phyloP scores from a whole-genome alignment of 2,113 vertebrate genomes.

The Dromas ardeola region DNA sequence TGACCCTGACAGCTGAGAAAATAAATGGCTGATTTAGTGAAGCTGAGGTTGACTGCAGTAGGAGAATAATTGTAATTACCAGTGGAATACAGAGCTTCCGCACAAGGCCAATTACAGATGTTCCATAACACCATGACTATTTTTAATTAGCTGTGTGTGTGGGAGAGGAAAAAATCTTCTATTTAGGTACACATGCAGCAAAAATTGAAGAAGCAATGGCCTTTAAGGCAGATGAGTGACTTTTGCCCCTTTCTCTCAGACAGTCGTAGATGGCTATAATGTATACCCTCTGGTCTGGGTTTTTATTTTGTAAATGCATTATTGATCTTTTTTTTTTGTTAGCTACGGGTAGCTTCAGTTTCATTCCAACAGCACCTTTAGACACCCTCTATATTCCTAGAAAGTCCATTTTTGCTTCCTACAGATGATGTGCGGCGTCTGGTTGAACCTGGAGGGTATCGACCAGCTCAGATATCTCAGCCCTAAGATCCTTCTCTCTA shows the following conservation, averaged over 20 bases:
- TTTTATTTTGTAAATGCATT: not conserved
- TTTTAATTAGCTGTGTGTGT: slow-evolving; percentile 35
- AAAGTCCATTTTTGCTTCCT: not conserved
- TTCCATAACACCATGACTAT: not conserved
- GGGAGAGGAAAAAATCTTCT: not conserved
- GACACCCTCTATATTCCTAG: not conserved
- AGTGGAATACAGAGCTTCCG: slow-evolving; percentile 5
- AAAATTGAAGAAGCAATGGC: not conserved
- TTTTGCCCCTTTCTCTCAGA: not conserved
- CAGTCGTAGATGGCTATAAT: not conserved
- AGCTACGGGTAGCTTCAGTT: not conserved
- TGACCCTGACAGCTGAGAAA: slow-evolving; percentile 7
- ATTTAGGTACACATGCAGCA: not conserved
- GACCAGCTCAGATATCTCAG: not conserved
- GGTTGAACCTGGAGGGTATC: not conserved
- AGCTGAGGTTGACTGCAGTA: not conserved
- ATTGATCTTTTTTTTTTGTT: not conserved
- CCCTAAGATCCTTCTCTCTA: not conserved
- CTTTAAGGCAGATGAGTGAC: not conserved
- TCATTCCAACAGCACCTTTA: not conserved
- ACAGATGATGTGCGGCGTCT: not conserved
- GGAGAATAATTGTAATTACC: slow-evolving; percentile 12
- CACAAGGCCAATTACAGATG: slow-evolving; percentile 15
- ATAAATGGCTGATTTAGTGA: slow-evolving; percentile 28
- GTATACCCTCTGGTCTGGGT: not conserved